phyloP scores from a whole-genome alignment of 2,113 vertebrate species.

The Pollimyrus isidori region DNA sequence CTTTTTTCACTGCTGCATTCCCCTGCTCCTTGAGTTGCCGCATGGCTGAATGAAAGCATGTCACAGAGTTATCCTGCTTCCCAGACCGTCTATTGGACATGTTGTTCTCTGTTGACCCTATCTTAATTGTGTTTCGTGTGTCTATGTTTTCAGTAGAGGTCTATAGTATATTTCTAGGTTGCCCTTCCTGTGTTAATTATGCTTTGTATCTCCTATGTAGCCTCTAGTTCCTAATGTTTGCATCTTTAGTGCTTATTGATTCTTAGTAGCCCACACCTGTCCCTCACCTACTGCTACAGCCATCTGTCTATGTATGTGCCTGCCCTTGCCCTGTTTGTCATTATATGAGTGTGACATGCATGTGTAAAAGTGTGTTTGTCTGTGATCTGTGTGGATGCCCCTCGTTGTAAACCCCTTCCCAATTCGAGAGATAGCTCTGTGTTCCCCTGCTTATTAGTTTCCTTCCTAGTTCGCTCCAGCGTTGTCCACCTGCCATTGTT shows the following conservation, averaged over 20 bases:
- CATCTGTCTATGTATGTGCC: neutral
- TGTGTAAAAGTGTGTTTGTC: neutral
- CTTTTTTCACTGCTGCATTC: too few relatives aligned
- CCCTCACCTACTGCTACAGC: neutral
- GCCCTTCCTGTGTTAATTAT: neutral
- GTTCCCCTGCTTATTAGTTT: neutral
- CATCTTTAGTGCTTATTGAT: neutral
- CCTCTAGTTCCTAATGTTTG: neutral
- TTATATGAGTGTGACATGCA: neutral
- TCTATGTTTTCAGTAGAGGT: neutral
- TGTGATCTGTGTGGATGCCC: neutral
- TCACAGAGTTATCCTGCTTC: neutral
- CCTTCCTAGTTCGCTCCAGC: neutral
- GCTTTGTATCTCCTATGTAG: neutral
- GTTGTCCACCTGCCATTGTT: neutral
- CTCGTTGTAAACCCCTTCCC: neutral
- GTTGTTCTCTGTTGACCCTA: neutral
- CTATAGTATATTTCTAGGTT: neutral
- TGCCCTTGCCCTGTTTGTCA: neutral
- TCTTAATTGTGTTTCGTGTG: neutral
- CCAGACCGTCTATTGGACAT: neutral
- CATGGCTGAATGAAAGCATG: too few relatives aligned
- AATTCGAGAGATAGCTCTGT: neutral
- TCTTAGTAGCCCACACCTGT: neutral
- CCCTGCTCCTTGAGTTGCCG: too few relatives aligned